A percentile compares a stretch with the other conserved stretches of the same genome.
Evolutionary conservation across 92 coral and sea anemone genomes (phyloP).

Genomic region (Montipora capitata): DNA sequence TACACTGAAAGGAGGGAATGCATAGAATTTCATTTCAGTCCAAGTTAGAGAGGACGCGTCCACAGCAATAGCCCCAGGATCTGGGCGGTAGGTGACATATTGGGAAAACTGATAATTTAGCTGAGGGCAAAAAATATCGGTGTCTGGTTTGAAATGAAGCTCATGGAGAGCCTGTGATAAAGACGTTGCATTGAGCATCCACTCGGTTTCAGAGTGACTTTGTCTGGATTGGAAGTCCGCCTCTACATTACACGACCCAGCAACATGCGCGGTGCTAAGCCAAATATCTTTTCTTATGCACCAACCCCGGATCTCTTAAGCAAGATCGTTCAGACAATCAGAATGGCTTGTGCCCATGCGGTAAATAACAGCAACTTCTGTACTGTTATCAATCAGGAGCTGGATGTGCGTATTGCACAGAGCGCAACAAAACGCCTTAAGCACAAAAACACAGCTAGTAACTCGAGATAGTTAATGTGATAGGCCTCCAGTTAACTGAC

Average conservation of each 20-base stretch:
- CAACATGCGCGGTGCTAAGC: too few species aligned
- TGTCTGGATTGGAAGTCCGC: conserved; percentile 30
- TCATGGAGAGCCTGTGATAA: not conserved
- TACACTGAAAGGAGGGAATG: conserved; percentile 52
- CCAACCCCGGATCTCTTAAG: too few species aligned
- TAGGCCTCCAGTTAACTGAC: too few species aligned
- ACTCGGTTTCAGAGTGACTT: conserved; percentile 23
- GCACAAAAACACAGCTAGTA: too few species aligned
- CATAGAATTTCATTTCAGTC: conserved; percentile 23
- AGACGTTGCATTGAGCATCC: conserved; percentile 12
- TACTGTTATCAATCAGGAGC: too few species aligned
- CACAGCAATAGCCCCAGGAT: conserved; percentile 50
- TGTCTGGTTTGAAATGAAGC: conserved; percentile 4
- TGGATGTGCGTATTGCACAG: too few species aligned
- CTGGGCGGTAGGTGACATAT: conserved; percentile 60
- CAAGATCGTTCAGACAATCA: too few species aligned
- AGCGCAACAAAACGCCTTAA: too few species aligned
- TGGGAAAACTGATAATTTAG: not conserved
- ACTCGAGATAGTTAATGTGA: too few species aligned
- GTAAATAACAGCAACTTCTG: too few species aligned
- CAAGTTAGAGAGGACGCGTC: conserved; percentile 18
- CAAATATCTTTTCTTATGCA: too few species aligned
- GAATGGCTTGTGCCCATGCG: too few species aligned
- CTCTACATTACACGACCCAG: conserved; percentile 4
- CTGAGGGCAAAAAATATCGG: not conserved